phyloP scores from a whole-genome alignment of 2,888 invertebrate species.

The Hirtodrosophila trivittata region DNA sequence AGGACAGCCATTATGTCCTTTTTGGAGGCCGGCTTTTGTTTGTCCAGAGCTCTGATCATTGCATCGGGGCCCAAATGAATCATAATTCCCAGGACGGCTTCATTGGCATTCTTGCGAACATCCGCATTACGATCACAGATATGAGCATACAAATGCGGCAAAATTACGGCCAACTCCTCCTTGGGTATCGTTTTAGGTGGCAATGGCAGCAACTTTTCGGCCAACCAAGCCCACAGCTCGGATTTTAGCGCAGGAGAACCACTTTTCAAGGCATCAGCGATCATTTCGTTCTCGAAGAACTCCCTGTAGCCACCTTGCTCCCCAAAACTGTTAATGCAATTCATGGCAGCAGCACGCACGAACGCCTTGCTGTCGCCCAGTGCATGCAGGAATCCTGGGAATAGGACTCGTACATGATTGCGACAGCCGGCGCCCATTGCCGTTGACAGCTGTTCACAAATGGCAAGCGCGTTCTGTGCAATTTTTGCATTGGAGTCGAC shows the following conservation, averaged over 20 bases:
- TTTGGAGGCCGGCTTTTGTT: constrained; percentile 89
- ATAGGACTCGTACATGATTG: constrained; percentile 90
- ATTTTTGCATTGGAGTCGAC: constrained; percentile 96
- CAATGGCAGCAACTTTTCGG: constrained; percentile 90
- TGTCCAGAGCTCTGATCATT: constrained; percentile 83
- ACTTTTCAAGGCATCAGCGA: constrained; percentile 92
- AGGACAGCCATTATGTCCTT: constrained; percentile 90
- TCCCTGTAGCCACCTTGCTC: constrained; percentile 92
- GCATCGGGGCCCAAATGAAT: constrained; percentile 91
- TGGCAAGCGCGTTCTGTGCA: constrained; percentile 91
- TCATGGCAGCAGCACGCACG: constrained; percentile 91
- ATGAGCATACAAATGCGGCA: constrained; percentile 91
- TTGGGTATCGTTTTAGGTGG: constrained; percentile 89
- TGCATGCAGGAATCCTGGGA: constrained; percentile 94
- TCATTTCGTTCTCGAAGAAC: constrained; percentile 94
- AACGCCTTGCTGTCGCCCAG: constrained; percentile 90
- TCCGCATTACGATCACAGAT: constrained; percentile 96
- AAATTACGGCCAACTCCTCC: constrained; percentile 91
- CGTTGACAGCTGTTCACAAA: constrained; percentile 91
- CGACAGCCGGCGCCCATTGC: constrained; percentile 93
- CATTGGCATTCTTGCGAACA: constrained; percentile 94
- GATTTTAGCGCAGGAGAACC: constrained; percentile 93
- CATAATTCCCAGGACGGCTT: constrained; percentile 96
- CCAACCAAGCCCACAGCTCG: constrained; percentile 94
- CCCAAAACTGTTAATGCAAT: constrained; percentile 94